Conservation (phyloP, 2,797 vertebrate species). For the Streptopelia turtur region DNA sequence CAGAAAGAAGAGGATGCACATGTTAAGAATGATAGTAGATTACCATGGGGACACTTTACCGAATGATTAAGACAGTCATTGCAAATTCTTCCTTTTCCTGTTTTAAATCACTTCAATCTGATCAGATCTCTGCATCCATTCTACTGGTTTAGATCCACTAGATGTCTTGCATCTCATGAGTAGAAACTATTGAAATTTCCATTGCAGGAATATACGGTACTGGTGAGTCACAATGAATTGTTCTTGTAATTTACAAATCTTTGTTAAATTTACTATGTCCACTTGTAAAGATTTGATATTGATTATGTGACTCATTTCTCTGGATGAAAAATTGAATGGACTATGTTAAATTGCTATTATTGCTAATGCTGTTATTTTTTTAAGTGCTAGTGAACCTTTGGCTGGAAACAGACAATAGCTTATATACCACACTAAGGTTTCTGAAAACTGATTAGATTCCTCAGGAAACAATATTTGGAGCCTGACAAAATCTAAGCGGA, state of each 20-base stretch:
- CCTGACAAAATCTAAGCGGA: neutral
- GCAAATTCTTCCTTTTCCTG: neutral
- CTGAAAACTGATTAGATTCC: neutral
- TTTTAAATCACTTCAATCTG: neutral
- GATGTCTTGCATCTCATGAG: neutral
- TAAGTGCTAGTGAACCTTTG: neutral
- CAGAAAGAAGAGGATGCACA: neutral
- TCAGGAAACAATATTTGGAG: neutral
- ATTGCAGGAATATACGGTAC: neutral
- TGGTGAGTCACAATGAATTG: neutral
- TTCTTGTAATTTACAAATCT: neutral
- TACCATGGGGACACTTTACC: neutral
- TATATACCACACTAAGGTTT: neutral
- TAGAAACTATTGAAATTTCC: neutral
- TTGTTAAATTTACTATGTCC: neutral
- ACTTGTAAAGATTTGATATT: neutral
- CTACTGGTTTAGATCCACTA: neutral
- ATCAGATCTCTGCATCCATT: neutral
- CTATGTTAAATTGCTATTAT: neutral
- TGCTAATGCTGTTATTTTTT: neutral
- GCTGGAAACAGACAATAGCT: neutral
- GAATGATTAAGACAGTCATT: neutral
- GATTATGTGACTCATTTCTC: neutral
- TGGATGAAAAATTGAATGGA: neutral
- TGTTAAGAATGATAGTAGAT: neutral